phyloP scores from a whole-genome alignment of 2,888 invertebrate genomes.

The Rhodophaea formosa region DNA sequence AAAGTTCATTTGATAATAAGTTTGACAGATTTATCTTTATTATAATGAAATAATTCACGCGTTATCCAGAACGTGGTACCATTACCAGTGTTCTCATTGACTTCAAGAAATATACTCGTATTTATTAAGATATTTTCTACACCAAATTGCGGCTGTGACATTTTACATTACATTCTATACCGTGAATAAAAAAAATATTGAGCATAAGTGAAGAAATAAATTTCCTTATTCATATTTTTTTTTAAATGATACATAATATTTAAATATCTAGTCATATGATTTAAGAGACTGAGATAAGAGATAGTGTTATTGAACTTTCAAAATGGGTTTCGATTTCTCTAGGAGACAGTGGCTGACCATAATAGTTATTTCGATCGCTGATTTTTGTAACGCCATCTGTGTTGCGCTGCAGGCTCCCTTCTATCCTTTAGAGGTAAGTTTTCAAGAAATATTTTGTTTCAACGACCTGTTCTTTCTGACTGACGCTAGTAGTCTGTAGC shows the following conservation, averaged over 20 bases:
- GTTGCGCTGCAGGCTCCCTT: constrained; percentile 93
- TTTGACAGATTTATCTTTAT: constrained; percentile 32
- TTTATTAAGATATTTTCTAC: constrained; percentile 17
- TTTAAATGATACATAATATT: no score
- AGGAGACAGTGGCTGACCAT: constrained; percentile 89
- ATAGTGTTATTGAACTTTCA: constrained; percentile 23
- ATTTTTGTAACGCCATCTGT: constrained; percentile 92
- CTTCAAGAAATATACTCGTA: constrained; percentile 39
- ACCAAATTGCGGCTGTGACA: background rate
- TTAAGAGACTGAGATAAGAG: background rate
- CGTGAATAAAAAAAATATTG: background rate
- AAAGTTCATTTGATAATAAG: constrained; percentile 37
- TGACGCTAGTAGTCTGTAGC: no score
- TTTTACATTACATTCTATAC: background rate
- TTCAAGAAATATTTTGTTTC: no score
- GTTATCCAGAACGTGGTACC: constrained; percentile 45
- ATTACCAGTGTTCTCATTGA: constrained; percentile 48
- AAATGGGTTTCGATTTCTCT: constrained; percentile 84
- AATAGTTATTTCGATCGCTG: constrained; percentile 88
- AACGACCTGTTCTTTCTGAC: no score
- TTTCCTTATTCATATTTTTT: no score
- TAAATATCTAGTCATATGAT: background rate
- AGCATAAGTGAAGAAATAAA: no score
- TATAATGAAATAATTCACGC: constrained; percentile 41
- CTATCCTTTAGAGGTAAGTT: constrained; percentile 90